Base-by-base conservation (phyloP, 1,140 invertebrate genomes). In the Lepidurus couesii region DNA sequence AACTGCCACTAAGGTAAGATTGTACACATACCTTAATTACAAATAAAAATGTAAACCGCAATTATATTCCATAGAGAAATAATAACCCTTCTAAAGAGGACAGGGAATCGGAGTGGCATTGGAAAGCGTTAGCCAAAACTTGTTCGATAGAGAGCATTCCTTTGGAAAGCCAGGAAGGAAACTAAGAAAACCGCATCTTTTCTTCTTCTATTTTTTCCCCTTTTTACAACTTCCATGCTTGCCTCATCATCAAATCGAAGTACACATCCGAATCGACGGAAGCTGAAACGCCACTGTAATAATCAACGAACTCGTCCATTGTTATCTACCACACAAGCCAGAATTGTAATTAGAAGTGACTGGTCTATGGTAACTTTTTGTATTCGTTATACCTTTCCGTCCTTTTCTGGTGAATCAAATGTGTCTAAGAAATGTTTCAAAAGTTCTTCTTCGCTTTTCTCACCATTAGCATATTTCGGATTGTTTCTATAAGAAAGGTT, bases 221-320 rank as follows among this genome's bases (percentile, higher is more conserved):
- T 4, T n/a, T 13, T 79, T 44, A 79, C 73, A 88, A 74, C 80
- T 87, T 86, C 85, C 85, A 88, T 26, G 85, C 84, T 78, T 84
- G 83, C 76, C 88, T 81, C 87, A 89, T 89, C 85, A 89, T 88
- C 43, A 89, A 82, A 82, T 89, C 88, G 81, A 89, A 89, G 80
- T 89, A 89, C 16, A 83, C 84, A 81, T 89, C 88, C 47, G 86
- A 86, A 78, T 89, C 88, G 10, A 89, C 85, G 1, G 87, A 87
- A 73, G 87, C 85, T 80, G 87, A 88, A 9, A 89, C 86, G 0
- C 87, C 88, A 7, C 86, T 83, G 81, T 89, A 89, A 81, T 89
- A 89, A 80, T 88, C 86, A 43, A 87, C 79, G 80, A 89, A 89
- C 81, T 89, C 88, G 21, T 89, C 86, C 79, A 85, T 83, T 0